phyloP scores from a whole-genome alignment of 1,140 invertebrate species.

The Lanistes nyassanus region DNA sequence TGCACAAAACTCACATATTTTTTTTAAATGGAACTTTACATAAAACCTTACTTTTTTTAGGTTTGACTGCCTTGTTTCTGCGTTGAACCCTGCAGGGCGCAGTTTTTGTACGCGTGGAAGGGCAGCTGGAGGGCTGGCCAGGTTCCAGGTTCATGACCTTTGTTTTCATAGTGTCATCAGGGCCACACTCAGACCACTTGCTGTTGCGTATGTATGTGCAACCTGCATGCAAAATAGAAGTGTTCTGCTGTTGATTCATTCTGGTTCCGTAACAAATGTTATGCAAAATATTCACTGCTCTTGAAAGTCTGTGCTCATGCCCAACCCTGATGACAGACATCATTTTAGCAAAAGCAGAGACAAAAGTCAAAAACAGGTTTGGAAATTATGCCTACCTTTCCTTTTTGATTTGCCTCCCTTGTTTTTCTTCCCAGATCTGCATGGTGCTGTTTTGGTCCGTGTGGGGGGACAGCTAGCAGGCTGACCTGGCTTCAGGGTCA shows the following conservation, averaged over 20 bases:
- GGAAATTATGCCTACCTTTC: not conserved
- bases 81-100: constrained; percentile 15
- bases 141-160: constrained; percentile 21
- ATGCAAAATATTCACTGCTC: too few species aligned
- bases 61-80: not conserved
- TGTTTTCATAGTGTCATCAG: constrained; percentile 1
- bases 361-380: not conserved
- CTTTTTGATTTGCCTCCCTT: not conserved
- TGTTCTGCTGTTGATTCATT: too few species aligned
- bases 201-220: constrained; percentile 22
- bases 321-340: too few species aligned
- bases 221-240: not conserved
- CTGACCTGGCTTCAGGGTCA: constrained; percentile 22
- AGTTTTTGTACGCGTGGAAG: constrained; percentile 13
- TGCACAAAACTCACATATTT: too few species aligned
- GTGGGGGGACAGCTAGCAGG: constrained; percentile 8
- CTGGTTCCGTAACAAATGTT: too few species aligned
- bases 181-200: constrained; percentile 19
- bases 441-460: constrained; percentile 16
- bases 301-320: too few species aligned
- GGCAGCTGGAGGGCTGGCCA: constrained; percentile 12
- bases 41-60: too few species aligned
- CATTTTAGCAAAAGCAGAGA: too few species aligned
- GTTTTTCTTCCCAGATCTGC: constrained; percentile 7
- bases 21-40: too few species aligned